Percentiles rank a stretch among this genome's conserved stretches.
Evolutionary conservation across 2,797 vertebrate species (phyloP).

Genomic region (Helarctos malayanus): DNA sequence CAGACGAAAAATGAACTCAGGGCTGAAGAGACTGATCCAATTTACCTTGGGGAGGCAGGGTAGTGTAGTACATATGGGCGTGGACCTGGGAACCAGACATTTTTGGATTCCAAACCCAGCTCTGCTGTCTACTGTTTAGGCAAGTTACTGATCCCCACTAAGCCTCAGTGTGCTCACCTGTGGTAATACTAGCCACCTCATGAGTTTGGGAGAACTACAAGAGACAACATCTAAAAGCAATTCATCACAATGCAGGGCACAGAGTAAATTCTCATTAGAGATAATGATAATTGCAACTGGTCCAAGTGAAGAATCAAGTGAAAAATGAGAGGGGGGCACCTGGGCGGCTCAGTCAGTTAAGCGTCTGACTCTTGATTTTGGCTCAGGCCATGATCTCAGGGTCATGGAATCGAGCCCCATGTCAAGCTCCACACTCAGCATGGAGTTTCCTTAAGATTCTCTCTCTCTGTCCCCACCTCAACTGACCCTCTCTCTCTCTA

Average conservation of each 20-base stretch:
- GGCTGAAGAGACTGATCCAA: not conserved
- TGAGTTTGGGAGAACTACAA: not conserved
- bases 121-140: not conserved
- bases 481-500: not conserved
- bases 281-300: not conserved
- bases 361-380: not conserved
- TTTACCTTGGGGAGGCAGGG: not conserved
- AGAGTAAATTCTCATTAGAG: not conserved
- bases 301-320: not conserved
- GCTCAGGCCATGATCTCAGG: not conserved
- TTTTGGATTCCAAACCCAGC: not conserved
- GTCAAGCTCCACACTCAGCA: not conserved
- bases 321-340: not conserved
- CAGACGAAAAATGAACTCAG: not conserved
- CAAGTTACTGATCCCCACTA: not conserved
- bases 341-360: not conserved
- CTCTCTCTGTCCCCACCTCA: not conserved
- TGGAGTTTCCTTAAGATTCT: not conserved
- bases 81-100: not conserved
- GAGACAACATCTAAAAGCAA: not conserved
- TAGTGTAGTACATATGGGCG: accelerated
- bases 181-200: not conserved
- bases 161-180: not conserved
- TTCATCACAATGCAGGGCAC: not conserved
- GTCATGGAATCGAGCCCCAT: not conserved